Base-by-base conservation (phyloP, 2,797 vertebrate genomes). In the Threskiornis aethiopicus region DNA sequence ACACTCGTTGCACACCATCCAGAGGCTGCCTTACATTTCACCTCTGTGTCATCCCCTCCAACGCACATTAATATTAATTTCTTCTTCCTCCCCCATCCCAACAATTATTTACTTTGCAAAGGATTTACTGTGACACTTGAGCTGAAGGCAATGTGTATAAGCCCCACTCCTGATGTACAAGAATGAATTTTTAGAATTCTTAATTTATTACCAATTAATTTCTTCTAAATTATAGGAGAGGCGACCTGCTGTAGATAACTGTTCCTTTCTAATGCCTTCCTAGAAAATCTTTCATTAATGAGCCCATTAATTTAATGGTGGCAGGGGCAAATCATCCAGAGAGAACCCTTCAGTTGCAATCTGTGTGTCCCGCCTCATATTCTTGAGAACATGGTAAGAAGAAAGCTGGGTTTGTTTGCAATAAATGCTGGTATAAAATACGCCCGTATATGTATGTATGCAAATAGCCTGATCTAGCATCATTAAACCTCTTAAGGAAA, bases 141-240 rank as follows among this genome's bases (percentile, higher is more conserved):
- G 66, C 80, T 72, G 87, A 95, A 96, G 93, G 87, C 93, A 92
- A 70, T 4, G 58, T 31, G 16, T 75, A 71, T 65, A 73, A 93
- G 72, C 82, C 49, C 49, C 59, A 51, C 93, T 96, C 83, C 64
- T 88, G 87, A 76, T 77, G 67, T 22, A 96, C 15, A 20, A 81
- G 80, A 95, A 96, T 93, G 94, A 95, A 92, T 95, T 96, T 96
- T 95, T 94, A 91, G 95, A 91, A 89, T 95, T 96, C 85, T 92
- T 97, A 96, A 96, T 97, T 96, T 96, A 97, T 96, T 97, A 95
- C 82, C 90, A 93, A 95, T 97, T 97, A 97, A 95, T 96, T 97
- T 95, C 84, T 93, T 94, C 94, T 94, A 93, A 97, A 96, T 97
- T 94, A 94, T 84, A 93, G 92, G 71, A 93, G 96, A 95, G 89